Conservation (phyloP, 2,888 invertebrate genomes). For the Malacosoma neustria region DNA sequence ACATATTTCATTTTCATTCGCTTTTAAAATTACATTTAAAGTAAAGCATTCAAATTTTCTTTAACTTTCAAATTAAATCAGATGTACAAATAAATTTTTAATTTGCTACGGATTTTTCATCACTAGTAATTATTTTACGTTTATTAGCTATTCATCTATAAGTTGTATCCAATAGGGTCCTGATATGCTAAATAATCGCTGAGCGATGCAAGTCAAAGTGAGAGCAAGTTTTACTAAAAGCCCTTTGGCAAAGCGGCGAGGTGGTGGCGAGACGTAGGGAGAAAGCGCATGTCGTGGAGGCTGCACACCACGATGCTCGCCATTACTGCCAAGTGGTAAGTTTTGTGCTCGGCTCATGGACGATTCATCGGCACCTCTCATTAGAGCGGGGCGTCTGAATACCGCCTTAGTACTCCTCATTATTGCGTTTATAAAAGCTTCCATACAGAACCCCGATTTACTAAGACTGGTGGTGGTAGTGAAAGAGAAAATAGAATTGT, state of each 20-base stretch:
- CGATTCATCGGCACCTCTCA: constrained; percentile 69
- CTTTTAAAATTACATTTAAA: too few relatives aligned
- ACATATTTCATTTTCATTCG: too few relatives aligned
- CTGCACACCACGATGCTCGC: constrained; percentile 15
- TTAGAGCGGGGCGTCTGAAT: constrained; percentile 62
- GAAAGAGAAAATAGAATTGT: constrained; percentile 73
- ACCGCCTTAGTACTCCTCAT: constrained; percentile 69
- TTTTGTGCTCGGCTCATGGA: constrained; percentile 63
- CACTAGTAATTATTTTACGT: constrained; percentile 54
- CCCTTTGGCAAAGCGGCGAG: constrained; percentile 47
- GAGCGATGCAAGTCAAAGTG: constrained; percentile 52
- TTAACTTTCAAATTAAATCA: too few relatives aligned
- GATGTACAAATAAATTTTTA: constrained; percentile 25
- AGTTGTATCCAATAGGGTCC: constrained; percentile 46
- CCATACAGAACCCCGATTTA: constrained; percentile 65
- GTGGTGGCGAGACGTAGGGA: constrained; percentile 7
- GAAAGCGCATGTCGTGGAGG: constrained; percentile 20
- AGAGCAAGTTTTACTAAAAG: constrained; percentile 57
- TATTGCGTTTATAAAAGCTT: constrained; percentile 73
- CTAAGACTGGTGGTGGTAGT: constrained; percentile 58
- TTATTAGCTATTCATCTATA: constrained; percentile 57
- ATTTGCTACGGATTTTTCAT: constrained; percentile 21
- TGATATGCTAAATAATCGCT: constrained; percentile 43
- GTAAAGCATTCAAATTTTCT: too few relatives aligned
- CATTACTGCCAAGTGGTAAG: constrained; percentile 60